phyloP scores from a whole-genome alignment of 2,888 invertebrate species.

The Aethes cnicana region DNA sequence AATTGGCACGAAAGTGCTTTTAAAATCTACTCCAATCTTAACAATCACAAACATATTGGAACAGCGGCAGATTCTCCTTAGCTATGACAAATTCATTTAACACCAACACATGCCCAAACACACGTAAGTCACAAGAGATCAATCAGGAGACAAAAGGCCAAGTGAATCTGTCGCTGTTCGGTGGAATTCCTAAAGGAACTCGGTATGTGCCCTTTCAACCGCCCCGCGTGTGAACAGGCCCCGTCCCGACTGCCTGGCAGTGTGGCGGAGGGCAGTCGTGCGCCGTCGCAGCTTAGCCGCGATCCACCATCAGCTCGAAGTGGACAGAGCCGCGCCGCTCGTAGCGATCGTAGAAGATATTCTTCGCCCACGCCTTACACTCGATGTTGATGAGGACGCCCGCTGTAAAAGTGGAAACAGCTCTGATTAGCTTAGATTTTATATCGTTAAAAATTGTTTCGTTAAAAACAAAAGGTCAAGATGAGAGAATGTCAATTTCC shows the following conservation, averaged over 20 bases:
- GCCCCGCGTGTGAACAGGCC: slow-evolving; percentile 19
- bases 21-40: slow-evolving; percentile 25
- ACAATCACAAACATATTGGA: slow-evolving; percentile 20
- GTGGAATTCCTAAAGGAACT: neutral
- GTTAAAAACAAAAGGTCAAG: too few relatives aligned
- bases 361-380: slow-evolving; percentile 96
- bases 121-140: too few relatives aligned
- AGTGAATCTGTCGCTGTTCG: too few relatives aligned
- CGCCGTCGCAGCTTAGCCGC: slow-evolving; percentile 59
- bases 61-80: slow-evolving; percentile 18
- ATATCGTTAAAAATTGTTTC: too few relatives aligned
- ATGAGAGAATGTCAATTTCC: too few relatives aligned
- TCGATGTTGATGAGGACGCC: slow-evolving; percentile 95
- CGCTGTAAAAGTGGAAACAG: slow-evolving; percentile 77
- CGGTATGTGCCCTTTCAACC: neutral
- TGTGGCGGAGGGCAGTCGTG: slow-evolving; percentile 41
- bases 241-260: slow-evolving; percentile 34
- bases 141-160: too few relatives aligned
- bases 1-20: slow-evolving; percentile 23
- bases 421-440: too few relatives aligned
- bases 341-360: slow-evolving; percentile 92
- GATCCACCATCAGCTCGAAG: slow-evolving; percentile 96
- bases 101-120: too few relatives aligned
- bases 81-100: neutral
- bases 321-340: slow-evolving; percentile 96